phyloP scores from a whole-genome alignment of 2,797 vertebrate genomes.

The Microchirus variegatus region DNA sequence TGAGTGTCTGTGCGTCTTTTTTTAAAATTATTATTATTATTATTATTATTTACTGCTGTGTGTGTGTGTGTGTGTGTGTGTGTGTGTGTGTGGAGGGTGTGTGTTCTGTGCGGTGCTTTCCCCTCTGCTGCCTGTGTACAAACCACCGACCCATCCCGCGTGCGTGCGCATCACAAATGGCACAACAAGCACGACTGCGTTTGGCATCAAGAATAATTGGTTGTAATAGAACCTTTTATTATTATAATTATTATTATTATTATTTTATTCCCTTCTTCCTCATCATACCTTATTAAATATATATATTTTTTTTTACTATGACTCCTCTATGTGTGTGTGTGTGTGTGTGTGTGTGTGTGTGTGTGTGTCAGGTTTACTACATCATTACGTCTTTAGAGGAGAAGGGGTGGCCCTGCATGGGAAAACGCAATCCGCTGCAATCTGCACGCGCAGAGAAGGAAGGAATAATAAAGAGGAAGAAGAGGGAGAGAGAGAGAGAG shows the following conservation, averaged over 20 bases:
- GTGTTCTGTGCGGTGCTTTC: constrained; percentile 54
- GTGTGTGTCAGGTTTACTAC: constrained; percentile 26
- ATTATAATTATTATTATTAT: no score
- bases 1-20: not conserved
- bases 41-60: constrained; percentile 3
- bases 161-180: constrained; percentile 5
- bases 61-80: constrained; percentile 13
- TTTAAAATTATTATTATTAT: constrained; percentile 18
- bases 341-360: not conserved
- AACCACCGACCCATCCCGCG: constrained; percentile 9
- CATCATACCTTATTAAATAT: no score
- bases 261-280: no score
- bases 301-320: no score
- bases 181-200: not conserved
- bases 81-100: constrained; percentile 23
- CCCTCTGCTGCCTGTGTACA: constrained; percentile 35
- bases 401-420: constrained; percentile 10
- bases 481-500: constrained; percentile 10
- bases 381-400: constrained; percentile 10
- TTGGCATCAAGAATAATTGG: no score
- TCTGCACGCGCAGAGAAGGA: constrained; percentile 31
- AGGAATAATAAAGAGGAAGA: no score
- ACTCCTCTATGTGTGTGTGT: no score
- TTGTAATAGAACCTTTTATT: no score
- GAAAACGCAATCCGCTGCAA: constrained; percentile 63